Evolutionary conservation across 2,888 invertebrate species (phyloP), one percentile per base, ranked within the genome.

Genomic region (Mechanitis messenoides): DNA sequence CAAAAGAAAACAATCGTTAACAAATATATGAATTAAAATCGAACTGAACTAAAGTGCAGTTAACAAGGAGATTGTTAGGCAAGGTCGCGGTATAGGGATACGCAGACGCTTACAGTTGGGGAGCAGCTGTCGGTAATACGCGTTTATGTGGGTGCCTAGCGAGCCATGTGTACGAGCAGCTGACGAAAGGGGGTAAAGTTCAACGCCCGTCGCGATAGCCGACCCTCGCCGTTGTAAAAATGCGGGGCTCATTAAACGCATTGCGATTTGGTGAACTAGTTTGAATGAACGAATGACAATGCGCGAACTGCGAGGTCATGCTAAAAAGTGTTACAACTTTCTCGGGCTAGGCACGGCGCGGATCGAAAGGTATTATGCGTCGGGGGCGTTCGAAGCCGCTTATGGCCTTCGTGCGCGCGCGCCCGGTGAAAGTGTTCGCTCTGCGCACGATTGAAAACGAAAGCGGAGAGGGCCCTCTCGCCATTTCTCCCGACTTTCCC

Each of bases 401-500:
- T 85, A 76, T 76, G 82, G 70, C 82, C 78, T 80, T 81, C 76
- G 73, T 80, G 83, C 82, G 78, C 82, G 80, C 71, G 81, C 79
- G 81, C 73, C 20, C 73, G 87, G 88, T 83, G 89, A 89, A 89
- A 90, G 89, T 87, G 88, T 87, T 86, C 77, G 80, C 79, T 73
- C 80, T 75, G 77, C 80, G 77, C 81, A 76, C 84, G 80, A 79
- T 86, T 87, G 90, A 90, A 90, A 90, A 87, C 87, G 90, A 89
- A 89, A 89, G 89, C 87, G 79, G 87, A 84, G 85, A 86, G 20
- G 20, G 87, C 88, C 87, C 86, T 87, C 87, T 88, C 87, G 88
- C 88, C 89, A 87, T 89, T 90, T 89, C 89, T 87, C 89, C 85
- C 72, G 85, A 89, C 90, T 89, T 89, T 90, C 90, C 89, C 89